Evolutionary conservation across 2,888 invertebrate species (phyloP).

Genomic region (Macaria notata): DNA sequence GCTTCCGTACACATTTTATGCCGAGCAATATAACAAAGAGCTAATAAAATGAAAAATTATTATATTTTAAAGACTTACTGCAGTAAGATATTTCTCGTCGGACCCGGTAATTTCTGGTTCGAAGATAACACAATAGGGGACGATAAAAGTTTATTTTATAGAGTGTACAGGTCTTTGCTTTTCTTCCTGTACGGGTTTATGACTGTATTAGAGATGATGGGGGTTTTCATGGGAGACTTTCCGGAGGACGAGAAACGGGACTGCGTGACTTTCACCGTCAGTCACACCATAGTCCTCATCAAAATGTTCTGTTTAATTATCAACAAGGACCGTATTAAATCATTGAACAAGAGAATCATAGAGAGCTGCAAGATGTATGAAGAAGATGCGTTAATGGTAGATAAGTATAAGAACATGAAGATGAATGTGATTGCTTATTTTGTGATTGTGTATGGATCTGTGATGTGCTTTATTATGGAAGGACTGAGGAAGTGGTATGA

Average conservation of each 20-base stretch:
- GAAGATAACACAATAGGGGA: conserved; percentile 53
- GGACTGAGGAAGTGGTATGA: conserved; percentile 57
- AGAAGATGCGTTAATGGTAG: conserved; percentile 46
- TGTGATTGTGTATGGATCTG: conserved; percentile 52
- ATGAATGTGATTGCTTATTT: conserved; percentile 59
- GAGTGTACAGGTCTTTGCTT: conserved; percentile 43
- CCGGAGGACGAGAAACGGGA: conserved; percentile 69
- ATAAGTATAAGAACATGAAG: conserved; percentile 62
- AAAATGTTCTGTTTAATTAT: conserved; percentile 58
- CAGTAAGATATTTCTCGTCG: conserved; percentile 54
- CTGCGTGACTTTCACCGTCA: conserved; percentile 62
- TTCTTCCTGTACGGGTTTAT: conserved; percentile 54
- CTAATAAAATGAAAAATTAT: conserved; percentile 58
- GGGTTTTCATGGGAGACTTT: conserved; percentile 56
- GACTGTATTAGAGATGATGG: conserved; percentile 68
- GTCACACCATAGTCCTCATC: conserved; percentile 65
- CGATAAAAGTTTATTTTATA: conserved; percentile 55
- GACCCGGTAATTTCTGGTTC: conserved; percentile 71
- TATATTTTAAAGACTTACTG: conserved; percentile 56
- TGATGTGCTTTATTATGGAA: conserved; percentile 58
- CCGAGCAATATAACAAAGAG: neutral
- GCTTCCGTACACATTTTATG: conserved; percentile 1
- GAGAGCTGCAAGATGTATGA: conserved; percentile 57
- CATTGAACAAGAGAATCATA: conserved; percentile 56
- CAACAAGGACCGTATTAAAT: conserved; percentile 55